Base-by-base conservation (phyloP, 1,140 invertebrate genomes). In the Riptortus pedestris region DNA sequence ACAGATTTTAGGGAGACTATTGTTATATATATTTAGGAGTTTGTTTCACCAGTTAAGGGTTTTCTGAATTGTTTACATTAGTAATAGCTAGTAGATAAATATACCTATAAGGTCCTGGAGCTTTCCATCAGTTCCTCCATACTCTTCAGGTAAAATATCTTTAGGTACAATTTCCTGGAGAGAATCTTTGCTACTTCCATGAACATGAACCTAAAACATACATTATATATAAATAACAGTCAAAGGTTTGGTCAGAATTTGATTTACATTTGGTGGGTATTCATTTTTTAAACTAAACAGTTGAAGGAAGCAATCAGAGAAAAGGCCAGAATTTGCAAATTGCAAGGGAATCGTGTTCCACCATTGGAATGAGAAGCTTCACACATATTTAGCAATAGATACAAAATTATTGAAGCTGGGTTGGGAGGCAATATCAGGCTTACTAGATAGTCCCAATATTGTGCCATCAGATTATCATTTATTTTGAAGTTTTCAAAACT, bases 61-160 rank as follows among this genome's bases (percentile, higher is more conserved):
- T n/a, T n/a, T n/a, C n/a, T n/a, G n/a, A n/a, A n/a, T n/a, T n/a
- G n/a, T n/a, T n/a, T n/a, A n/a, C n/a, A n/a, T n/a, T n/a, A n/a
- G n/a, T n/a, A n/a, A n/a, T n/a, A n/a, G n/a, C n/a, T n/a, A n/a
- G n/a, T n/a, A n/a, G n/a, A n/a, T n/a, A n/a, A n/a, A n/a, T n/a
- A n/a, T n/a, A n/a, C 78, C 74, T 70, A 69, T 77, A 16, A 84
- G 71, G 24, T 78, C 75, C 26, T 79, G 70, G 0, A 84, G 70
- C 60, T 69, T 75, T 9, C 75, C 76, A 24, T 76, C 77, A 5
- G 69, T 73, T 0, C 84, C 84, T 14, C 81, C 81, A 65, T 85
- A 80, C 31, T 83, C 81, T 1, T 67, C 66, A 0, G 84, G 84
- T 24, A 85, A 69, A 55, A 80, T 73, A n/a, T 76, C 69, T 12